Conservation (phyloP, 2,797 vertebrate genomes). For the Syngnathus acus region DNA sequence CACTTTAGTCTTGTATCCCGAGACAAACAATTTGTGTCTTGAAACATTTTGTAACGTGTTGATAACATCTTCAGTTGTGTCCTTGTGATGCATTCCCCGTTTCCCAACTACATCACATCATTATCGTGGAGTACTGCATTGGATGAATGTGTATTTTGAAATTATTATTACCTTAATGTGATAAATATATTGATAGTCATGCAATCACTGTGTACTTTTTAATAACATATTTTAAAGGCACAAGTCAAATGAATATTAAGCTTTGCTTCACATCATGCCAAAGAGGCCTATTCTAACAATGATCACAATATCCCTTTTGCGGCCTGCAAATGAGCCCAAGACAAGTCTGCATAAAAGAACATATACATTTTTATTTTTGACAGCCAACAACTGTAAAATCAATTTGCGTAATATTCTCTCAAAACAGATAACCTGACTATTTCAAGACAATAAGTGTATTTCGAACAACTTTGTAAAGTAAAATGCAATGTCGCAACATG, state of each 20-base stretch:
- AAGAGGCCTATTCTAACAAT: neutral
- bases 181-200: neutral
- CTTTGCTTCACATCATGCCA: neutral
- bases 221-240: neutral
- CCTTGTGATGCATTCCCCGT: neutral
- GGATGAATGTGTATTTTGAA: neutral
- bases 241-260: neutral
- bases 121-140: neutral
- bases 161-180: neutral
- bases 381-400: neutral
- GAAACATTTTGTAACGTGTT: neutral
- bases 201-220: neutral
- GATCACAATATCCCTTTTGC: neutral
- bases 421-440: neutral
- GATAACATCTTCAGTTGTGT: neutral
- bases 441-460: neutral
- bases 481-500: neutral
- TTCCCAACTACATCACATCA: no score
- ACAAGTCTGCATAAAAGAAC: neutral
- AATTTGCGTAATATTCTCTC: neutral
- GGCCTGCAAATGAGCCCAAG: neutral
- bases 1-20: neutral
- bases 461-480: neutral
- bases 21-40: neutral
- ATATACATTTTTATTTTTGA: neutral